Evolutionary conservation across 2,888 invertebrate species (phyloP).

Genomic region (Ormyrus pomaceus): DNA sequence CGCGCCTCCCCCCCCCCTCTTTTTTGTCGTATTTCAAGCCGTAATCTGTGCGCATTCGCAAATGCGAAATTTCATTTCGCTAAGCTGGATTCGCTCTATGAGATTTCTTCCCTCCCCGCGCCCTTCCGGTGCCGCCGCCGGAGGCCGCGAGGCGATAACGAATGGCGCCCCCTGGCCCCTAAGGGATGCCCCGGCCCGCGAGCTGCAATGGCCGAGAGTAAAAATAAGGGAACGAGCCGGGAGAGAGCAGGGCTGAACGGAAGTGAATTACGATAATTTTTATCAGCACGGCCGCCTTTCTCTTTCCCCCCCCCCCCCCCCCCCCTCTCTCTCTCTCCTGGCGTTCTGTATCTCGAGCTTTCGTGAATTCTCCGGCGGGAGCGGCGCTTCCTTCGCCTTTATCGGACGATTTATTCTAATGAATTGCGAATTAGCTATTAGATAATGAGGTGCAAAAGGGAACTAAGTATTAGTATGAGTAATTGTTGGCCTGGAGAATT

Average conservation of each 20-base stretch:
- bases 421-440: slow-evolving; percentile 37
- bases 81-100: slow-evolving; percentile 59
- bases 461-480: not conserved
- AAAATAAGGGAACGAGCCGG: slow-evolving; percentile 27
- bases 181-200: slow-evolving; percentile 32
- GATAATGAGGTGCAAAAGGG: slow-evolving; percentile 13
- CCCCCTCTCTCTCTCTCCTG: no score
- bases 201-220: slow-evolving; percentile 24
- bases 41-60: slow-evolving; percentile 51
- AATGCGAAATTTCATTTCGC: slow-evolving; percentile 65
- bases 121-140: not conserved
- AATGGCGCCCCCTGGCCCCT: slow-evolving; percentile 35
- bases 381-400: not conserved
- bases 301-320: no score
- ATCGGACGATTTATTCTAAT: slow-evolving; percentile 10
- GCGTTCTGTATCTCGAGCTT: no score
- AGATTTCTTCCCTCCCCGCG: slow-evolving; percentile 29
- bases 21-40: slow-evolving; percentile 49
- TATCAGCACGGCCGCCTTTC: slow-evolving; percentile 28
- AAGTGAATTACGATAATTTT: slow-evolving; percentile 55
- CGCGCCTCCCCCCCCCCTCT: not conserved
- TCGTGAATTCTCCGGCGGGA: no score
- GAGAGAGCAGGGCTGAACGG: slow-evolving; percentile 11
- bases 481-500: no score
- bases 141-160: slow-evolving; percentile 45